Conservation (phyloP, 2,888 invertebrate species). For the Liodrosophila aerea region DNA sequence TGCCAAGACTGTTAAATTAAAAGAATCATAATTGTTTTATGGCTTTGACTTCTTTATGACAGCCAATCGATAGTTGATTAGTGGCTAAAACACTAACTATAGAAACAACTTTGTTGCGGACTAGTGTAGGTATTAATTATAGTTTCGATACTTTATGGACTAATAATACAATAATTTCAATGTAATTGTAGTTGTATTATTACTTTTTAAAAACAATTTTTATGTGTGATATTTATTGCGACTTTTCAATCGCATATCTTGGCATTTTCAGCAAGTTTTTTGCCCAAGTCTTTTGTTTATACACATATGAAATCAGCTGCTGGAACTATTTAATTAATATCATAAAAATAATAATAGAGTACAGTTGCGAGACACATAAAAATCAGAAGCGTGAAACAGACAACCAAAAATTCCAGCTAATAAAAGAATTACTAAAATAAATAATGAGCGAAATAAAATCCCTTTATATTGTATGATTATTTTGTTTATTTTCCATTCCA, state of each 20-base stretch:
- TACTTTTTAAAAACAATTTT: not conserved
- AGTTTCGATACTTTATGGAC: not conserved
- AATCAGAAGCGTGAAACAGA: constrained; percentile 57
- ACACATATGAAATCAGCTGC: constrained; percentile 24
- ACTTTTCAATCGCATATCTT: not conserved
- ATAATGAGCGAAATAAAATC: constrained; percentile 52
- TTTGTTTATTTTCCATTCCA: constrained; percentile 37
- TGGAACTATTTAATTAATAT: constrained; percentile 54
- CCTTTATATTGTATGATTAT: constrained; percentile 26
- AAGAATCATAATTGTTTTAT: constrained; percentile 48
- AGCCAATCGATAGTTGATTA: constrained; percentile 40
- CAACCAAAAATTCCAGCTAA: constrained; percentile 63
- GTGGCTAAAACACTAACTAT: not conserved
- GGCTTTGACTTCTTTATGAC: constrained; percentile 39
- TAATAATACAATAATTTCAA: not conserved
- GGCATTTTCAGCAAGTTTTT: constrained; percentile 28
- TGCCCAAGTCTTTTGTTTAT: constrained; percentile 46
- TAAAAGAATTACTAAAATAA: constrained; percentile 53
- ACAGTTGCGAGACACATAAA: constrained; percentile 18
- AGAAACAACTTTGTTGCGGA: constrained; percentile 24
- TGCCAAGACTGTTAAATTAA: constrained; percentile 51
- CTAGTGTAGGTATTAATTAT: not conserved
- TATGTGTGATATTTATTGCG: not conserved
- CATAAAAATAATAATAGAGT: constrained; percentile 4
- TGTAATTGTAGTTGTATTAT: no score